A percentile compares a stretch with the other conserved stretches of the same genome.
phyloP scores from a whole-genome alignment of 2,113 vertebrate genomes.

The Thinocorus orbignyianus region DNA sequence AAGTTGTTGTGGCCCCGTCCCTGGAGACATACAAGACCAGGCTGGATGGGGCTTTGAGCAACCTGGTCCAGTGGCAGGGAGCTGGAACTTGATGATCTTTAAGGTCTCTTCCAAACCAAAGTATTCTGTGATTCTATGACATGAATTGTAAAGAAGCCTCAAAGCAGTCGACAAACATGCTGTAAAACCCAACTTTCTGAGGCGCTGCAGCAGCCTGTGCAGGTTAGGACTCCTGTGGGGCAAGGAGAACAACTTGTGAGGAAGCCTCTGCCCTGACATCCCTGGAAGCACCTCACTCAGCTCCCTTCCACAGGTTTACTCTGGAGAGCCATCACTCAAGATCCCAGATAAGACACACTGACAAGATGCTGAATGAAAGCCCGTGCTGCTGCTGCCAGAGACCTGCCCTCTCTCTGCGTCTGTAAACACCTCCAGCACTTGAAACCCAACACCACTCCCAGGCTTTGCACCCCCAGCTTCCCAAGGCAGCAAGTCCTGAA shows the following conservation, averaged over 20 bases:
- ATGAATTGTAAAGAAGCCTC: not conserved
- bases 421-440: not conserved
- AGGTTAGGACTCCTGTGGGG: not conserved
- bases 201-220: not conserved
- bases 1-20: not conserved
- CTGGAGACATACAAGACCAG: not conserved
- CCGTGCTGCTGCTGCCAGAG: not conserved
- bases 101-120: not conserved
- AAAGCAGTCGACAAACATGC: not conserved
- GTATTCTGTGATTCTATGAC: not conserved
- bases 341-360: not conserved
- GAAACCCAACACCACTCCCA: not conserved
- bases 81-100: not conserved
- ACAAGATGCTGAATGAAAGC: conserved; percentile 18
- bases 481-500: not conserved
- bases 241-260: not conserved
- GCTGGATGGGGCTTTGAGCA: not conserved
- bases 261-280: not conserved
- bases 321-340: conserved; percentile 1
- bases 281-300: not conserved
- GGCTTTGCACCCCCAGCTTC: not conserved
- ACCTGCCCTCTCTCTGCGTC: not conserved
- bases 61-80: not conserved
- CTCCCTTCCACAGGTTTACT: not conserved
- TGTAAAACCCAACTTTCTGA: not conserved